Percentiles rank a stretch among this genome's conserved stretches.
These are phyloP conservation scores for Bettongia penicillata DNA, from an alignment of 2,113 vertebrate genomes.

Conservation along the genomic window DNA sequence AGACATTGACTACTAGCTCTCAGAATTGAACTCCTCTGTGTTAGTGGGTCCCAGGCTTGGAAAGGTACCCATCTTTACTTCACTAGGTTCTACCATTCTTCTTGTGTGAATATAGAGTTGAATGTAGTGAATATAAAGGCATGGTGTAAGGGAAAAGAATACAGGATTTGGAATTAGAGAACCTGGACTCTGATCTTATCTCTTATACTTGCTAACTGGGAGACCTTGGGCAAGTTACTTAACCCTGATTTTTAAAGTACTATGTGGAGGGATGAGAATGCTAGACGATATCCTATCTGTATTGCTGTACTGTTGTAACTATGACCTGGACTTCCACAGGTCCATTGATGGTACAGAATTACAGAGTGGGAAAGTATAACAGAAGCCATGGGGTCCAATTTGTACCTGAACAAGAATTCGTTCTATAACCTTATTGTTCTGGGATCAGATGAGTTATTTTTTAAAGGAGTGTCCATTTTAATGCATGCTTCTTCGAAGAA, in stretches of 20 bases:
- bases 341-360: no score
- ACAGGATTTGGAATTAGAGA: no score
- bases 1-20: not conserved
- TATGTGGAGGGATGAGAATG: not conserved
- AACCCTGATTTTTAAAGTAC: no score
- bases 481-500: constrained; percentile 35
- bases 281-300: not conserved
- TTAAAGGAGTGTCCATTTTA: not conserved
- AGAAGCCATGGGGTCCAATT: no score
- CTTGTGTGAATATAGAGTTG: not conserved
- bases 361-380: no score
- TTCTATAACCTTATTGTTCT: not conserved
- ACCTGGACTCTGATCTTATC: no score
- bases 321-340: no score
- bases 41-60: not conserved
- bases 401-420: no score
- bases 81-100: not conserved
- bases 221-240: no score
- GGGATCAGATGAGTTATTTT: not conserved
- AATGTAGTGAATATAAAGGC: no score
- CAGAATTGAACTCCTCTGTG: not conserved
- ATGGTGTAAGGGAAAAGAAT: no score
- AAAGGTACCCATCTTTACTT: not conserved
- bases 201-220: no score
- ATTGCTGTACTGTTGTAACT: not conserved